Evolutionary conservation across 2,888 invertebrate species (phyloP).

Genomic region (Rhodophaea formosa): DNA sequence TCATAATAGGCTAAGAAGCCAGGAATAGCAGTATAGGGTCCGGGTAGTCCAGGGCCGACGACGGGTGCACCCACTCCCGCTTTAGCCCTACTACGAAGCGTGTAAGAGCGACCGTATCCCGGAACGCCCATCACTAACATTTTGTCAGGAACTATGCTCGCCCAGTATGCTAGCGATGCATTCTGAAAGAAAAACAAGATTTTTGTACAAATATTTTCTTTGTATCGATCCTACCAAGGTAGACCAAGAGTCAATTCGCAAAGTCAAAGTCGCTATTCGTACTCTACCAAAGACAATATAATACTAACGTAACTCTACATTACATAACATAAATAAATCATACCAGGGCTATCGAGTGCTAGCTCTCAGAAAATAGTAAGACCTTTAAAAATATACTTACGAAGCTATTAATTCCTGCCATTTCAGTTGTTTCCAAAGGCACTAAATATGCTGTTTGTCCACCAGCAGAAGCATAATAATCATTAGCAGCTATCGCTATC

Average conservation of each 20-base stretch:
- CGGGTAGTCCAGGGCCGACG: conserved; percentile 85
- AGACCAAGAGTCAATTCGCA: background rate
- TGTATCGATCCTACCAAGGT: background rate
- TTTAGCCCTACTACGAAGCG: conserved; percentile 76
- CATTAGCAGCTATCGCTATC: conserved; percentile 91
- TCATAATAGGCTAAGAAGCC: conserved; percentile 90
- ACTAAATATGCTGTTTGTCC: conserved; percentile 88
- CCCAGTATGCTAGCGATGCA: conserved; percentile 87
- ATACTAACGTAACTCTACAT: too few species aligned
- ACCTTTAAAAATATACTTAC: conserved; percentile 68
- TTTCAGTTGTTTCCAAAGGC: conserved; percentile 84
- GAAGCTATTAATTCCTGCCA: conserved; percentile 84
- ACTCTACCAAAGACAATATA: too few species aligned
- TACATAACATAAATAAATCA: too few species aligned
- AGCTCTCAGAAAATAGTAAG: background rate
- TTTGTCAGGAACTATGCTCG: conserved; percentile 83
- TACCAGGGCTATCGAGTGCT: background rate
- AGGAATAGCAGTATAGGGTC: conserved; percentile 84
- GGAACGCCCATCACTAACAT: conserved; percentile 89
- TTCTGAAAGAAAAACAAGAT: conserved; percentile 68
- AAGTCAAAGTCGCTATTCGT: too few species aligned
- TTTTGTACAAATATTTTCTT: background rate
- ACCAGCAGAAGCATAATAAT: conserved; percentile 89
- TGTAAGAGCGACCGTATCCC: conserved; percentile 89
- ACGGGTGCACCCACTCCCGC: conserved; percentile 81